Evolutionary conservation across 1,140 invertebrate species (phyloP), one percentile per base, ranked within the genome.

Genomic region (Platorchestia sp.): DNA sequence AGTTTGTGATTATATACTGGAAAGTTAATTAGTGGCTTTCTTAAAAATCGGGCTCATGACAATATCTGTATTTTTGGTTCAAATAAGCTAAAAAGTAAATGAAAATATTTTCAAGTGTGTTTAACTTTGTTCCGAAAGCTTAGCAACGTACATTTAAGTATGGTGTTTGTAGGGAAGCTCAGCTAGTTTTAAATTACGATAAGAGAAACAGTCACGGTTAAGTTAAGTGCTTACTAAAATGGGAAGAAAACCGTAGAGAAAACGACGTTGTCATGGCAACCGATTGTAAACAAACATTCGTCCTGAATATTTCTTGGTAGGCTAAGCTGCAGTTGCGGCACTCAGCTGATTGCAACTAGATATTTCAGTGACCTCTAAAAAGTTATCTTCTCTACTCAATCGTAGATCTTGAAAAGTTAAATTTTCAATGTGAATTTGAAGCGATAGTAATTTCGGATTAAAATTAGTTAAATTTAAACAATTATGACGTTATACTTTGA

Each of bases 401-500:
- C 10, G 36, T 51, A 51, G 47, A 19, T 6, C 6, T 51, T 51
- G 19, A 51, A 6, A 51, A 10, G 19, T 51, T 51, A 51, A 51
- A 51, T 51, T 19, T 10, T 6, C 19, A 19, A 51, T 19, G 47
- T 51, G 19, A 6, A 10, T 51, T 51, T 6, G 19, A 51, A 51
- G 6, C 6, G 19, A 19, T 51, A 10, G 19, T 19, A 51, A 6
- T 51, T 51, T 51, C 6, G 19, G 47, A 51, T 51, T n/a, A n/a
- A 75, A 75, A 75, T 75, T 22, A 75, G 59, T 75, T 10, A 22
- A 10, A 75, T 36, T 75, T 75, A 36, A 36, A 75, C 14, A 75
- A 75, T 36, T 36, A 75, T 87, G 87, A 95, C 87, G 10, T 95
- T 45, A 45, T 95, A 75, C 42, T 96, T 97, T 96, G 95, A 97